Evolutionary conservation across 53 echinoderm and acorn worm species (phyloP), one percentile per base, ranked within the genome.

Genomic region (Luidia sarsii): DNA sequence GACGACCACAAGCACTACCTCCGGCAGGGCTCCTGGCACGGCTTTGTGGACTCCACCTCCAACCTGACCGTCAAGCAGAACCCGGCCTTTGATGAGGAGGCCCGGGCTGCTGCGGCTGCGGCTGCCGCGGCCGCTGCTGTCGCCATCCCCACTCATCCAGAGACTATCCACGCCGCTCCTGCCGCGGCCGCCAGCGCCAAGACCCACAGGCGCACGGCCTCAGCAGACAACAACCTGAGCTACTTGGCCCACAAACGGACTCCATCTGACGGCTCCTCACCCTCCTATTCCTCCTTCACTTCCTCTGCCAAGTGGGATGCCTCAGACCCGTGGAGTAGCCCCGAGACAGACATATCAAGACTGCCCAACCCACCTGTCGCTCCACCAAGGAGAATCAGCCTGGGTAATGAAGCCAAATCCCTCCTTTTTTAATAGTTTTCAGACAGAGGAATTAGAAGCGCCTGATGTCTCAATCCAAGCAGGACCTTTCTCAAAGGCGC

Each of bases 291-390:
- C 55, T 89, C 85, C 43, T 84, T 72, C 65, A 71, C 84, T 4
- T 84, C 84, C 15, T 67, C 84, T 22, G 79, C 79, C 61, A 86
- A 68, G 64, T 90, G 71, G 82, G 90, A 87, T 34, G 82, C 66
- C 64, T 81, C 82, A 21, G 95, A 95, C 48, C 94, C 91, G 19
- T 95, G 95, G 95, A 92, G 89, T 59, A 95, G 92, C 62, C 92
- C 92, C 1, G 83, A 54, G 57, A 79, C 87, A 10, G 91, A 84
- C 33, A 65, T 84, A 39, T 73, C 84, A 5, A 71, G 84, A 49
- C 75, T 91, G 59, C 86, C 88, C 33, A 89, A 82, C 83, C 89
- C 92, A 57, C 92, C 92, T 86, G 86, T 82, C 64, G 88, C 85
- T 61, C 92, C 92, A 56, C 92, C 92, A 1, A 56, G 92, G 50